phyloP scores from a whole-genome alignment of 2,888 invertebrate species.

The Heliconius ismenius region DNA sequence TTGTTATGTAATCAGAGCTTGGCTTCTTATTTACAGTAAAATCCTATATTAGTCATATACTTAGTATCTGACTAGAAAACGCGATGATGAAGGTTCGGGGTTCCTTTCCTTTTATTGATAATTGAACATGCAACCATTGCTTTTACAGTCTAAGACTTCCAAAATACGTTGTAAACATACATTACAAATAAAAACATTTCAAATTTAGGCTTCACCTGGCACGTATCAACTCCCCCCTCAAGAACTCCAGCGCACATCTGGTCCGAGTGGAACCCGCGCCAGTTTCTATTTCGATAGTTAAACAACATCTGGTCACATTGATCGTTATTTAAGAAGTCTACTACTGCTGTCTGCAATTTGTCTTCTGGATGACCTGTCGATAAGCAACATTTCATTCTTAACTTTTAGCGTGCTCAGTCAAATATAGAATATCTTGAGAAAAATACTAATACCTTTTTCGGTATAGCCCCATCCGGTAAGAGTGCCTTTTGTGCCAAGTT shows the following conservation, averaged over 20 bases:
- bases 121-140: background rate
- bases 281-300: conserved; percentile 54
- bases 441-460: conserved; percentile 31
- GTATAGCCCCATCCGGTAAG: conserved; percentile 48
- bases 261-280: conserved; percentile 56
- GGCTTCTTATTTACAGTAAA: background rate
- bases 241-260: conserved; percentile 68
- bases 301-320: conserved; percentile 53
- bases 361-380: conserved; percentile 14
- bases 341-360: conserved; percentile 57
- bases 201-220: conserved; percentile 54
- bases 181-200: background rate
- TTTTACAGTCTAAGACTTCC: background rate
- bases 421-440: background rate
- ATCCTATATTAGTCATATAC: background rate
- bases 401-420: background rate
- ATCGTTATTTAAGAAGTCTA: conserved; percentile 55
- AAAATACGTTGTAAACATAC: background rate
- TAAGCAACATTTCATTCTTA: background rate
- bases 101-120: too few species aligned
- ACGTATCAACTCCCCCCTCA: conserved; percentile 65
- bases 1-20: too few species aligned
- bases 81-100: too few species aligned
- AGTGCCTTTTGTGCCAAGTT: conserved; percentile 39
- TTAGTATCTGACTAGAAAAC: too few species aligned